phyloP scores from a whole-genome alignment of 2,113 vertebrate genomes.

The Clarias magur region DNA sequence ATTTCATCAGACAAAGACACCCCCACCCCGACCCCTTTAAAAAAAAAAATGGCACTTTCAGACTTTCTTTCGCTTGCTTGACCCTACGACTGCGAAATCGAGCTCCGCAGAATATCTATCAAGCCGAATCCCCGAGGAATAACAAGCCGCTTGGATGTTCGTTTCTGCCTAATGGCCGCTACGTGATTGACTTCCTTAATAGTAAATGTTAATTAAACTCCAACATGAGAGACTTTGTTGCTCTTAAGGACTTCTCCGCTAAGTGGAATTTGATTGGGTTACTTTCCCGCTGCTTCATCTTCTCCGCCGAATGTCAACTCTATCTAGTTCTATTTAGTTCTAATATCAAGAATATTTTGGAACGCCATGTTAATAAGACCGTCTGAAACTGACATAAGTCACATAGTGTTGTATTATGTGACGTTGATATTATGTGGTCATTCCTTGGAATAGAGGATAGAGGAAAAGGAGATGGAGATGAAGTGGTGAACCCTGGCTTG shows the following conservation, averaged over 20 bases:
- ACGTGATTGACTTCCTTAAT: conserved; percentile 25
- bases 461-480: conserved; percentile 39
- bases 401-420: background rate
- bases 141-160: background rate
- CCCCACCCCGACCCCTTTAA: too few species aligned
- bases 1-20: conserved; percentile 2
- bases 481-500: conserved; percentile 68
- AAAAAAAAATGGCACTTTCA: background rate
- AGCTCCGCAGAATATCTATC: background rate
- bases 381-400: background rate
- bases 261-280: conserved; percentile 21
- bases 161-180: conserved; percentile 11
- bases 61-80: background rate
- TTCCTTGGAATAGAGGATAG: background rate
- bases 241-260: background rate
- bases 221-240: background rate
- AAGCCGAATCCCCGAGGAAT: background rate
- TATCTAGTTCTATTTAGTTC: too few species aligned
- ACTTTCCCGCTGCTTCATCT: background rate
- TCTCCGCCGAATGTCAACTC: background rate
- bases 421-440: background rate
- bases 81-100: background rate
- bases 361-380: background rate
- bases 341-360: background rate
- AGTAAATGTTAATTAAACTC: conserved; percentile 31